Evolutionary conservation across 2,888 invertebrate species (phyloP).

Genomic region (Diplolepis rosae): DNA sequence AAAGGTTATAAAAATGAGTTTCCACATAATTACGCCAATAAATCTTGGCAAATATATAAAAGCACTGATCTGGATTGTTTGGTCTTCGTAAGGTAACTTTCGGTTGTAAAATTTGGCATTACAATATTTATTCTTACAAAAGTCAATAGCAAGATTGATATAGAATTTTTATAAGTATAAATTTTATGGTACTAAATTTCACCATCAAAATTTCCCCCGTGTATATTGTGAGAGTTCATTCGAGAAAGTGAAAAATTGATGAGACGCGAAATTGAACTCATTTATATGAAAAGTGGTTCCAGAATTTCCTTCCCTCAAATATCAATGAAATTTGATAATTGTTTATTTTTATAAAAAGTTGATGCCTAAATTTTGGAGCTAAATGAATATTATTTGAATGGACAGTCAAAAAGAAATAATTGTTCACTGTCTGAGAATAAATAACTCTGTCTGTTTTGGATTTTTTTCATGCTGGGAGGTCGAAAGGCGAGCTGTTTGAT

Average conservation of each 20-base stretch:
- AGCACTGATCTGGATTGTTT: slow-evolving; percentile 2
- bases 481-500: background rate
- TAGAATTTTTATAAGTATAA: too few species aligned
- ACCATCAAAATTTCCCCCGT: too few species aligned
- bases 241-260: slow-evolving; percentile 11
- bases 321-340: too few species aligned
- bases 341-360: too few species aligned
- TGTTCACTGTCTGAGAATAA: background rate
- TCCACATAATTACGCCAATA: background rate
- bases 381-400: too few species aligned
- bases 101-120: too few species aligned
- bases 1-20: background rate
- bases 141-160: too few species aligned
- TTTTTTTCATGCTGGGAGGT: background rate
- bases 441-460: background rate
- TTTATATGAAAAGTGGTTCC: background rate
- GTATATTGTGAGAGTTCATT: background rate
- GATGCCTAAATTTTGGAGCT: too few species aligned
- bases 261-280: background rate
- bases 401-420: background rate
- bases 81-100: background rate
- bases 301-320: background rate
- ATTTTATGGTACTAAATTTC: too few species aligned
- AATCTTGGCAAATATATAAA: background rate
- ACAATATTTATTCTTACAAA: too few species aligned